A percentile compares a stretch with the other conserved stretches of the same genome.
Conservation (phyloP, 2,797 vertebrate species). For the Nyctalus aviator region DNA sequence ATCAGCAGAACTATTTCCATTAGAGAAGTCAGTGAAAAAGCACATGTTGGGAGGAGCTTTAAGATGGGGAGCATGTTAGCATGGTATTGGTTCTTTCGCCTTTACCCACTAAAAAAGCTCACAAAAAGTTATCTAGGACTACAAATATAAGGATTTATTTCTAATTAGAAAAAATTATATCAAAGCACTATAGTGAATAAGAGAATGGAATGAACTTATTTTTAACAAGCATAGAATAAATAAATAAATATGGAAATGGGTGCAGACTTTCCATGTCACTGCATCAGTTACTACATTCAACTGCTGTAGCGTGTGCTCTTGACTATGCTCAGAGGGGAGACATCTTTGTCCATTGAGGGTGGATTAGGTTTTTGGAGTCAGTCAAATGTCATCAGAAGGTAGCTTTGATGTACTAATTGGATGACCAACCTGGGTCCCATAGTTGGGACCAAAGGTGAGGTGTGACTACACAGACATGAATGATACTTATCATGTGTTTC, state of each 20-base stretch:
- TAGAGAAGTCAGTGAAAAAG: conserved; percentile 67
- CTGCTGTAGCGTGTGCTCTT: background rate
- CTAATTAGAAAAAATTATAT: conserved; percentile 38
- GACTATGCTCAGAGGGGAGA: background rate
- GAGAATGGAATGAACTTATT: conserved; percentile 24
- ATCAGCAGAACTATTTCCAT: conserved; percentile 68
- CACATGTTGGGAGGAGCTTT: background rate
- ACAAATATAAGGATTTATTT: conserved; percentile 45
- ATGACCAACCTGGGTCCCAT: background rate
- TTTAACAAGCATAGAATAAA: conserved; percentile 33
- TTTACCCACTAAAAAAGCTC: conserved; percentile 20
- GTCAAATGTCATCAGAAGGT: conserved; percentile 29
- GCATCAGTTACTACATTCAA: background rate
- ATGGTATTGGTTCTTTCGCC: conserved; percentile 51
- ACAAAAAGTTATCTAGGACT: background rate
- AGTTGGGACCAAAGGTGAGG: conserved; percentile 28
- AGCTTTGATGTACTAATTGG: conserved; percentile 27
- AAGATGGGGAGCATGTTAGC: conserved; percentile 3
- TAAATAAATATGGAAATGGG: background rate
- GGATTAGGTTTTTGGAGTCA: conserved; percentile 35
- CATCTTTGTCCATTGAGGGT: conserved; percentile 2
- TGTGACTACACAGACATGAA: background rate
- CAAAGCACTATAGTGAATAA: background rate
- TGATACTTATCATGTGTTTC: background rate
- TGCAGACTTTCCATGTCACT: background rate